Evolutionary conservation across 2,113 vertebrate species (phyloP).

Genomic region (Hemicordylus capensis): DNA sequence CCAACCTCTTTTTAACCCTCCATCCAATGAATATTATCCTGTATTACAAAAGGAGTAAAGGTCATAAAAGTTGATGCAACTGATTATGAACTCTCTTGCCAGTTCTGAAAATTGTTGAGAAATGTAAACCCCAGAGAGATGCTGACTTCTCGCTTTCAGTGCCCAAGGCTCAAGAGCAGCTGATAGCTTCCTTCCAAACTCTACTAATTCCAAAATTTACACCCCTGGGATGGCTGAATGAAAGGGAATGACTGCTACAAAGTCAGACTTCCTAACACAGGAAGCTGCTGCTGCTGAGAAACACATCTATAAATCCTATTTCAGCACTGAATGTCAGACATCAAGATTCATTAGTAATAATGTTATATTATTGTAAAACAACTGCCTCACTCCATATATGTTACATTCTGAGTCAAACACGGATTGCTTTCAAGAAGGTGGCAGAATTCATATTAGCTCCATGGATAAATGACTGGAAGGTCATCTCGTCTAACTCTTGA

Average conservation of each 20-base stretch:
- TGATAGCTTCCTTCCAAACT: conserved; percentile 1
- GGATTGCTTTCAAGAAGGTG: background rate
- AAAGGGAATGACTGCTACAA: background rate
- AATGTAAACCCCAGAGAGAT: background rate
- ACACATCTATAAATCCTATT: background rate
- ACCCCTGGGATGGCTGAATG: background rate
- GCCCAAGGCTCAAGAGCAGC: background rate
- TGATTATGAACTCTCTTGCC: background rate
- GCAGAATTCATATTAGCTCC: background rate
- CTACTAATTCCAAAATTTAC: background rate
- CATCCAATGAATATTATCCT: background rate
- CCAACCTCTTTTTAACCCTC: background rate
- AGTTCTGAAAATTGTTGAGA: background rate
- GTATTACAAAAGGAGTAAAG: background rate
- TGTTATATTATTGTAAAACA: background rate
- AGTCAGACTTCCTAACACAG: background rate
- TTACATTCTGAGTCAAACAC: background rate
- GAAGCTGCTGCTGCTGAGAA: conserved; percentile 19
- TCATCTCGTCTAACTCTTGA: background rate
- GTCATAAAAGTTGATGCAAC: background rate
- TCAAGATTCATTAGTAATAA: background rate
- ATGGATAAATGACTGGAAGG: background rate
- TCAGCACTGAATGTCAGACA: conserved; percentile 2
- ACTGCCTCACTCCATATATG: background rate
- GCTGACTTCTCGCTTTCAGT: background rate